Percentiles rank a stretch among this genome's conserved stretches.
Conservation (phyloP, 2,797 vertebrate genomes). For the Premnoplex brunnescens region DNA sequence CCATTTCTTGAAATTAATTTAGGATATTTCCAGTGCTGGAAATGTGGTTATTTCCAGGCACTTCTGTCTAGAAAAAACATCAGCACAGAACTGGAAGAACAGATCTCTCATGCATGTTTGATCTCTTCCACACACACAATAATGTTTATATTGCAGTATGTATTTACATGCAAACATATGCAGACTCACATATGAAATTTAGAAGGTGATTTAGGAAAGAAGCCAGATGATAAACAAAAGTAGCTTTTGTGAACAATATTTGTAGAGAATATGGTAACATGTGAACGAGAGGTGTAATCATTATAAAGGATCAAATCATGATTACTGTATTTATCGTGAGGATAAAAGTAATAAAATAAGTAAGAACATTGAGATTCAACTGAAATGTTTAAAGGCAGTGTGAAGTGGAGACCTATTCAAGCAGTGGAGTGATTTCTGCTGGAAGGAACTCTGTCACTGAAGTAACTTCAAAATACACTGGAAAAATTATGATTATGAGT, state of each 20-base stretch:
- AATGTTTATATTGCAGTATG: background rate
- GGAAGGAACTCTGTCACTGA: background rate
- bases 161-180: background rate
- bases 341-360: background rate
- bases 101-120: background rate
- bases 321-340: background rate
- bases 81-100: background rate
- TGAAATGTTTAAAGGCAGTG: background rate
- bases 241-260: background rate
- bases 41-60: background rate
- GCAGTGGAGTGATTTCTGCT: background rate
- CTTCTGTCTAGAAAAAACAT: background rate
- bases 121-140: background rate
- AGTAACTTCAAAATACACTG: background rate
- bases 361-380: background rate
- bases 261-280: background rate
- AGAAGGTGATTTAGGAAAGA: background rate
- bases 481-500: background rate
- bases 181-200: background rate
- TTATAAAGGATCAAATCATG: background rate
- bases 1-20: background rate
- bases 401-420: background rate
- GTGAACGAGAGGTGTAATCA: background rate
- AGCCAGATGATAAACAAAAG: background rate
- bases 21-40: background rate